A percentile compares a stretch with the other conserved stretches of the same genome.
Evolutionary conservation across 2,797 vertebrate genomes (phyloP).

Genomic region (Megalops cyprinoides): DNA sequence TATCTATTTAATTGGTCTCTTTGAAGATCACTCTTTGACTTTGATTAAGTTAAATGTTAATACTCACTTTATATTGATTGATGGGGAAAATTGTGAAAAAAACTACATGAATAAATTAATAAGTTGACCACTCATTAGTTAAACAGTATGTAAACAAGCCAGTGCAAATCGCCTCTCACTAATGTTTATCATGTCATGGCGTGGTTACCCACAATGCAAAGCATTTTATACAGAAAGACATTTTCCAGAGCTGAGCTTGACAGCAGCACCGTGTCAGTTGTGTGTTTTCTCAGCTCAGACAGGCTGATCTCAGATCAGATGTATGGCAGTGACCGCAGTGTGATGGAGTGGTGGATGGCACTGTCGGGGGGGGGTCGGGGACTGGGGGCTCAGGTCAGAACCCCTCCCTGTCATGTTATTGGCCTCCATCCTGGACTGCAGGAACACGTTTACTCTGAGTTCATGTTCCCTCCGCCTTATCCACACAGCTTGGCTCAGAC

Average conservation of each 20-base stretch:
- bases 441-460: constrained; percentile 6
- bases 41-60: neutral
- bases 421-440: constrained; percentile 16
- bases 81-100: too few species aligned
- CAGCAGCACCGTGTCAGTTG: neutral
- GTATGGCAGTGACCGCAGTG: neutral
- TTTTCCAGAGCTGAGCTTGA: neutral
- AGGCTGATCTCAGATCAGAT: neutral
- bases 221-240: neutral
- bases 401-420: too few species aligned
- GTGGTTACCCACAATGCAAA: neutral
- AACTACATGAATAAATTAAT: neutral
- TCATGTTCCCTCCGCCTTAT: constrained; percentile 34
- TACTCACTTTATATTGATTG: neutral
- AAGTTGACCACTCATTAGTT: neutral
- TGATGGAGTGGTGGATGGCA: neutral
- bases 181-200: neutral
- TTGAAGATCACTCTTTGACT: constrained; percentile 11
- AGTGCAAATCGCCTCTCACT: neutral
- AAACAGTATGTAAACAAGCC: neutral
- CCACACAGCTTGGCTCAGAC: constrained; percentile 42
- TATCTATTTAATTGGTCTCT: neutral
- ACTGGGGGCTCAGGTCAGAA: constrained; percentile 1
- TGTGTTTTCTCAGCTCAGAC: neutral
- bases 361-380: neutral